Evolutionary conservation across 2,113 vertebrate species (phyloP).

Genomic region (Isichthys henryi): DNA sequence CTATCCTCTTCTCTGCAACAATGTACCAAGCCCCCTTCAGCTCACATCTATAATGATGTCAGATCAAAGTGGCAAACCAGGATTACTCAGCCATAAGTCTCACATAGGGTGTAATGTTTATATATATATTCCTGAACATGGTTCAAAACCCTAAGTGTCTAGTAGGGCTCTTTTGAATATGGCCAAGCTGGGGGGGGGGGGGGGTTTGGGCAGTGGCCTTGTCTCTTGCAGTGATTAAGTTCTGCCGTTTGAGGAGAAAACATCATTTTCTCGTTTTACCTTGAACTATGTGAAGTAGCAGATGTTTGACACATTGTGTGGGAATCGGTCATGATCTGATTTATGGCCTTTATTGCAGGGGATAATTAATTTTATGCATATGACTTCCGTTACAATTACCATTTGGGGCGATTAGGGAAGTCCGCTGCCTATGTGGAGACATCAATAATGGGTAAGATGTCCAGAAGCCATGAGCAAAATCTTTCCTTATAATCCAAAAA

Average conservation of each 20-base stretch:
- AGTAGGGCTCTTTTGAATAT: not conserved
- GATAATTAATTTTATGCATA: slow-evolving; percentile 93
- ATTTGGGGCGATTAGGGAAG: slow-evolving; percentile 59
- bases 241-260: slow-evolving; percentile 40
- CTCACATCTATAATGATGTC: not conserved
- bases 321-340: slow-evolving; percentile 81
- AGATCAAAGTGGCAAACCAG: not conserved
- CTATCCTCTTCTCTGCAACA: not conserved
- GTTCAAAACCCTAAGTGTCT: not conserved
- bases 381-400: slow-evolving; percentile 89
- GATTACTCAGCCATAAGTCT: not conserved
- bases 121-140: not conserved
- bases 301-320: slow-evolving; percentile 60
- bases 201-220: slow-evolving; percentile 3
- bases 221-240: slow-evolving; percentile 49
- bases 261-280: slow-evolving; percentile 46
- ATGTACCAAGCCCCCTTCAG: not conserved
- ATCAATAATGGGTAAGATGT: slow-evolving; percentile 63
- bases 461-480: slow-evolving; percentile 32
- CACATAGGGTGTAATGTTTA: not conserved
- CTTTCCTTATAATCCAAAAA: slow-evolving; percentile 36
- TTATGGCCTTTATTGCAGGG: slow-evolving; percentile 78
- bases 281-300: slow-evolving; percentile 56
- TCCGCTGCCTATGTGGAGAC: slow-evolving; percentile 67
- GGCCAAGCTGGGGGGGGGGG: not conserved